These are phyloP conservation scores for Apantesis nais DNA, from an alignment of 2,888 invertebrate genomes.

Conservation along the genomic window DNA sequence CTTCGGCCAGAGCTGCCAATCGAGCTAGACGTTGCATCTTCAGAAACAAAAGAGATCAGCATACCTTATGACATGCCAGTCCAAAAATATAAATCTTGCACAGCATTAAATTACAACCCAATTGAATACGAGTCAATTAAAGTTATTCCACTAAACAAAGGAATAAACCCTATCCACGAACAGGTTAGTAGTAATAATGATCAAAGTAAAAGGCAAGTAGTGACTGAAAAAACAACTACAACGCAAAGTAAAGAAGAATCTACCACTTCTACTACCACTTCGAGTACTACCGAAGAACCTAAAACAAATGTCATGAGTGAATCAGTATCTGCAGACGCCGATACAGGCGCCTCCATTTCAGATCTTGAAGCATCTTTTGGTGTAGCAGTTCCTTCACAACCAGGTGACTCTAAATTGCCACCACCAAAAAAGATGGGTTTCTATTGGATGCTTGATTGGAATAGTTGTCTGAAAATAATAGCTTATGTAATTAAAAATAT, in stretches of 20 bases:
- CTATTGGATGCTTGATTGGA: conserved; percentile 95
- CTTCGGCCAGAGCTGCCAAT: conserved; percentile 70
- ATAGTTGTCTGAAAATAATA: conserved; percentile 91
- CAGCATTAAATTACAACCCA: conserved; percentile 65
- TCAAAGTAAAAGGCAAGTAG: conserved; percentile 68
- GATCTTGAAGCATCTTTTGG: conserved; percentile 93
- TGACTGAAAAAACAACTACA: conserved; percentile 44
- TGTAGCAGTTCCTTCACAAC: conserved; percentile 84
- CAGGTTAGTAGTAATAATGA: conserved; percentile 58
- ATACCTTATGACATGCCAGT: conserved; percentile 74
- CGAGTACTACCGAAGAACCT: conserved; percentile 56
- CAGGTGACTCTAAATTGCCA: conserved; percentile 87
- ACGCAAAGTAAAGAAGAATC: background rate
- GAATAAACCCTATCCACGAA: conserved; percentile 68
- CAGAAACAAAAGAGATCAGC: conserved; percentile 65
- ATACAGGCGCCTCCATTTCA: conserved; percentile 82
- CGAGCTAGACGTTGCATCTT: conserved; percentile 75
- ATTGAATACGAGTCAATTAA: conserved; percentile 76
- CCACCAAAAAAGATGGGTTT: conserved; percentile 91
- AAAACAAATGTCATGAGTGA: conserved; percentile 57
- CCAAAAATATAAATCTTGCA: conserved; percentile 63
- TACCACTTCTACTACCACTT: conserved; percentile 36
- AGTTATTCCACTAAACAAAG: conserved; percentile 77
- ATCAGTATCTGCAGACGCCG: conserved; percentile 79
- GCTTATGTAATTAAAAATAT: conserved; percentile 33